These are phyloP conservation scores for Troides helena DNA, from an alignment of 2,888 invertebrate genomes.

Conservation along the genomic window DNA sequence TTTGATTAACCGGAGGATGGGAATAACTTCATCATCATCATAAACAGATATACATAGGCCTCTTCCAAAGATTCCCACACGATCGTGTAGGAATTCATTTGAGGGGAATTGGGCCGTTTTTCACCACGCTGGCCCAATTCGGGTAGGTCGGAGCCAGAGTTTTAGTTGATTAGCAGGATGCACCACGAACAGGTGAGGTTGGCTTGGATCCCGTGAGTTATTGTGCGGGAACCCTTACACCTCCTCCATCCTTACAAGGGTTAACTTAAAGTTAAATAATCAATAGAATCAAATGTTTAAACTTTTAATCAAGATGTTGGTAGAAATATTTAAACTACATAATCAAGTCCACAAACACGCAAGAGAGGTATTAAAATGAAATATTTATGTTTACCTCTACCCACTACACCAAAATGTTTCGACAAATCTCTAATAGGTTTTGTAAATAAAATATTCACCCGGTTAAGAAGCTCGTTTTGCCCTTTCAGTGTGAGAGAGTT, in stretches of 20 bases:
- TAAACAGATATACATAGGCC: too few relatives aligned
- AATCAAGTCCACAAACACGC: conserved; percentile 25
- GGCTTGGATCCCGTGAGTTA: too few relatives aligned
- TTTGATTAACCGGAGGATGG: too few relatives aligned
- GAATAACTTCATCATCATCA: neutral
- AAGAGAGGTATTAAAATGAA: conserved; percentile 47
- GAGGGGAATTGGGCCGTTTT: too few relatives aligned
- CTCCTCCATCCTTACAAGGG: neutral
- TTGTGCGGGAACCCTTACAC: too few relatives aligned
- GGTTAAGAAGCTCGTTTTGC: conserved; percentile 76
- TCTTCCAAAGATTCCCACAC: too few relatives aligned
- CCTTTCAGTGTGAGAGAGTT: conserved; percentile 68
- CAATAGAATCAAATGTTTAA: conserved; percentile 16
- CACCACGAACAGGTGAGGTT: too few relatives aligned
- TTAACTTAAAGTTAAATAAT: neutral
- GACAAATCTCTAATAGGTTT: conserved; percentile 78
- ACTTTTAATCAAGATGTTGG: conserved; percentile 17
- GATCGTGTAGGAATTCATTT: too few relatives aligned
- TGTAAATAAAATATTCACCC: conserved; percentile 76
- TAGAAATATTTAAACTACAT: conserved; percentile 22
- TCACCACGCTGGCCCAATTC: too few relatives aligned
- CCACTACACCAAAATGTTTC: conserved; percentile 70
- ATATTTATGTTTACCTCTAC: conserved; percentile 65
- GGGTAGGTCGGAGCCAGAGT: too few relatives aligned
- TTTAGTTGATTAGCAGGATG: too few relatives aligned